Conservation (phyloP, 2,113 vertebrate genomes). For the Pteruthius melanotis region DNA sequence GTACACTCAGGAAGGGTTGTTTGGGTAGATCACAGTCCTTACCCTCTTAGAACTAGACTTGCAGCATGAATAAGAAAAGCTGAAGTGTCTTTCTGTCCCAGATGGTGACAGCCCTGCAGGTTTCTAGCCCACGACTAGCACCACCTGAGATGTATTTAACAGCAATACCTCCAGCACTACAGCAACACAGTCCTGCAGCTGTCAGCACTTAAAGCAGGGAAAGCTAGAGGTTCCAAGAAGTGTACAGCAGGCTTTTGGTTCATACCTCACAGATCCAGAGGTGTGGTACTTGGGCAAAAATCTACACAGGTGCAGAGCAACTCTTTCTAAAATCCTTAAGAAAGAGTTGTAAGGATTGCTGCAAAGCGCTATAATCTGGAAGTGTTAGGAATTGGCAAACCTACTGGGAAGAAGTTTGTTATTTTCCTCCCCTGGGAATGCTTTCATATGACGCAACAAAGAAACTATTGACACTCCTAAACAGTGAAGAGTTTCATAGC, state of each 20-base stretch:
- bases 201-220: background rate
- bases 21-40: background rate
- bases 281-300: background rate
- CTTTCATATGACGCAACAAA: conserved; percentile 18
- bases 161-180: background rate
- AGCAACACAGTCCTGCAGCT: background rate
- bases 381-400: background rate
- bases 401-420: background rate
- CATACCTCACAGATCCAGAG: background rate
- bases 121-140: background rate
- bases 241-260: background rate
- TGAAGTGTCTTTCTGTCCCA: background rate
- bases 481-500: background rate
- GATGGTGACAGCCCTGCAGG: background rate
- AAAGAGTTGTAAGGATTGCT: background rate
- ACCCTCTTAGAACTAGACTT: background rate
- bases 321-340: background rate
- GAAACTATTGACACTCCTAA: background rate
- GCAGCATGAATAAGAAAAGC: background rate
- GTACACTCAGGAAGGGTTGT: background rate
- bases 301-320: background rate
- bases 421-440: background rate
- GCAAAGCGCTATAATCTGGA: background rate
- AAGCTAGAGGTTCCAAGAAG: background rate
- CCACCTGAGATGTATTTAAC: background rate